These are phyloP conservation scores for Sciurus carolinensis DNA, from an alignment of 2,797 vertebrate genomes.

Conservation along the genomic window DNA sequence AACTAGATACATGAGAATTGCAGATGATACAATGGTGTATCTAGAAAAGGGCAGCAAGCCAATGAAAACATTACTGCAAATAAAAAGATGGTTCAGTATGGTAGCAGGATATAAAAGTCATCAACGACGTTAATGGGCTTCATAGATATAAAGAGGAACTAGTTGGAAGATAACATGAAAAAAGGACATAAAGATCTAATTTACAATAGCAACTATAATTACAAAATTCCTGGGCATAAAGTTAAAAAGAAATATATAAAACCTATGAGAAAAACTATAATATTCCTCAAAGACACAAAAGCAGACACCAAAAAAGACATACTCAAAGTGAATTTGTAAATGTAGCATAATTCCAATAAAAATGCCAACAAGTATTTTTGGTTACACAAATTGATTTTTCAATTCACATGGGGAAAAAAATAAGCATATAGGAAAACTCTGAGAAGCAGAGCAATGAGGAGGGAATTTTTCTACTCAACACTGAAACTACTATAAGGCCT, in stretches of 20 bases:
- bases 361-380: conserved; percentile 33
- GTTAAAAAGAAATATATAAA: conserved; percentile 45
- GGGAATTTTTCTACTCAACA: background rate
- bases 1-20: background rate
- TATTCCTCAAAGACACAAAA: background rate
- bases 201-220: conserved; percentile 23
- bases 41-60: background rate
- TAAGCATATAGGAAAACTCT: background rate
- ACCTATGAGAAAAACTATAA: conserved; percentile 28
- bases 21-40: background rate
- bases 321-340: background rate
- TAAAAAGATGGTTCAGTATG: background rate
- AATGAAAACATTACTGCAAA: background rate
- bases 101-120: background rate
- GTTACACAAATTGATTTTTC: conserved; percentile 38
- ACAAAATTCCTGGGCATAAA: background rate
- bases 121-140: background rate
- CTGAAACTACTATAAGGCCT: background rate
- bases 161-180: background rate
- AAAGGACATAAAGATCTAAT: background rate
- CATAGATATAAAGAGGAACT: background rate
- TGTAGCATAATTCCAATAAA: conserved; percentile 44
- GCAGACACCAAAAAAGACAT: background rate
- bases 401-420: background rate
- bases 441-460: background rate